These are phyloP conservation scores for Mamestra configurata DNA, from an alignment of 1,140 invertebrate species.

Conservation along the genomic window DNA sequence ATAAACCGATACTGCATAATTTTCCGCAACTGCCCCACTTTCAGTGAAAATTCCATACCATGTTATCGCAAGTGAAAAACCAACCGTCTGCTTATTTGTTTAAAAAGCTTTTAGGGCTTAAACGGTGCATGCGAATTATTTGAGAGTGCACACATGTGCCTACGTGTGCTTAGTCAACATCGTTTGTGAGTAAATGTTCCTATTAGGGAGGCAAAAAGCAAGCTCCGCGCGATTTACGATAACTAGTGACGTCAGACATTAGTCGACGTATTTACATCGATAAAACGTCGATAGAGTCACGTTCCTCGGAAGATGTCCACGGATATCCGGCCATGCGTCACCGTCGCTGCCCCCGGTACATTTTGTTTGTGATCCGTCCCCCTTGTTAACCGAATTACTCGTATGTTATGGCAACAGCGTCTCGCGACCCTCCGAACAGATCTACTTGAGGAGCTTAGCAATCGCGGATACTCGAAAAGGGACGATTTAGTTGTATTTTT, in stretches of 20 bases:
- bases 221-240: not conserved
- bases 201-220: conserved; percentile 25
- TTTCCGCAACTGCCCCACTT: not conserved
- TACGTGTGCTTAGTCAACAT: conserved; percentile 37
- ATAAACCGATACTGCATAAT: not conserved
- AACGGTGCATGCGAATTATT: conserved; percentile 41
- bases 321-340: conserved; percentile 84
- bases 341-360: conserved; percentile 67
- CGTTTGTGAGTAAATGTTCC: conserved; percentile 29
- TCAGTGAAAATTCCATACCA: conserved; percentile 1
- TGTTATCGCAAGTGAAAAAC: conserved; percentile 32
- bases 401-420: conserved; percentile 75
- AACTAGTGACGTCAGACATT: conserved; percentile 27
- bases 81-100: conserved; percentile 34
- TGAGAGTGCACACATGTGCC: conserved; percentile 38
- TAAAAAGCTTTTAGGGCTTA: conserved; percentile 36
- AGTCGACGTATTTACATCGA: conserved; percentile 51
- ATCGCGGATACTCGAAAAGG: conserved; percentile 7
- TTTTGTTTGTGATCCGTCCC: conserved; percentile 82
- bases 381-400: conserved; percentile 83
- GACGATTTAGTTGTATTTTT: conserved; percentile 41
- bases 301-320: conserved; percentile 65
- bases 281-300: conserved; percentile 80
- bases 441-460: conserved; percentile 71
- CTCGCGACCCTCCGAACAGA: conserved; percentile 79